Percentiles rank a stretch among this genome's conserved stretches.
Conservation (phyloP, 2,113 vertebrate genomes). For the Irena cyanogastra region DNA sequence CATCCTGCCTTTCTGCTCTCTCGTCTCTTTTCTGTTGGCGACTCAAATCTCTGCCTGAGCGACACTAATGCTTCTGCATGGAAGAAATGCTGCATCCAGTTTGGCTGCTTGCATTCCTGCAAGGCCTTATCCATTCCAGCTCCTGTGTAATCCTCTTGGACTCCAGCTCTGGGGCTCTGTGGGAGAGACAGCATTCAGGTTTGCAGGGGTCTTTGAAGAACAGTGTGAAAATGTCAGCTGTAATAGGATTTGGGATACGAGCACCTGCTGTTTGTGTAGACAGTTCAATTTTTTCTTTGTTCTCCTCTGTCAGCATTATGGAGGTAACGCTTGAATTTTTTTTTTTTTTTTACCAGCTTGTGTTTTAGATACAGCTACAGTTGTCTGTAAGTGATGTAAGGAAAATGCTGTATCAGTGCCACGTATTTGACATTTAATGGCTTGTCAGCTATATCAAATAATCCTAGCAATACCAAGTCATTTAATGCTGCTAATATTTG, state of each 20-base stretch:
- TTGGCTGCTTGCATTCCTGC: background rate
- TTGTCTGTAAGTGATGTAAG: background rate
- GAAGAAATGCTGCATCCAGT: background rate
- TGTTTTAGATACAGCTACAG: background rate
- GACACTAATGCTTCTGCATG: background rate
- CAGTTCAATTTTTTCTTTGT: background rate
- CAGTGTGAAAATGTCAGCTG: background rate
- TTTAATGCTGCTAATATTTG: background rate
- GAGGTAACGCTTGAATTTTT: background rate
- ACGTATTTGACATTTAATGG: background rate
- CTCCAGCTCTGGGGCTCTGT: background rate
- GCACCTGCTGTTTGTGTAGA: background rate
- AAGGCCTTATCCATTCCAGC: background rate
- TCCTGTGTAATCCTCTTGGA: background rate
- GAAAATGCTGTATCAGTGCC: background rate
- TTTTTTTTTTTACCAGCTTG: background rate
- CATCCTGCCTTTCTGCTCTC: background rate
- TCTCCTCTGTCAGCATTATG: background rate
- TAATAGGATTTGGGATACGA: background rate
- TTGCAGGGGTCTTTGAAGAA: constrained; percentile 15
- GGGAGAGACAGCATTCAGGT: background rate
- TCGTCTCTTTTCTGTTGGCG: background rate
- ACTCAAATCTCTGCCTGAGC: background rate
- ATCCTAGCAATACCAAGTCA: background rate
- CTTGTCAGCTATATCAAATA: background rate